Evolutionary conservation across 2,888 invertebrate species (phyloP), one percentile per base, ranked within the genome.

Genomic region (Syrphus vitripennis): DNA sequence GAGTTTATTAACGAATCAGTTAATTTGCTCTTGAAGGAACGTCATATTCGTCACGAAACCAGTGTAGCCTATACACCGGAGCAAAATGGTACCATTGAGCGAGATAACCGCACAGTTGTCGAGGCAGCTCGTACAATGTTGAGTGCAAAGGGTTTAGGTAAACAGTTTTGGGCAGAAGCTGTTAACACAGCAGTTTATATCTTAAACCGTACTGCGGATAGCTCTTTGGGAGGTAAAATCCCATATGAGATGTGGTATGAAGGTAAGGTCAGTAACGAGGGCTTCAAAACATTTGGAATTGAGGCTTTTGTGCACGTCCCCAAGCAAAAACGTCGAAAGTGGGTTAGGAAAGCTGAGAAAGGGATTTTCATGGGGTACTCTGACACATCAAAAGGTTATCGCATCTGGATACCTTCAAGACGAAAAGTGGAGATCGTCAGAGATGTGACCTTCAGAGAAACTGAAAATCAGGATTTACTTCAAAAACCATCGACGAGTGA

Each of bases 241-340:
- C 91, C 92, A 3, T 89, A 89, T 71, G 91, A 92, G 81, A n/a
- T 89, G 16, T 92, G 91, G 91, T 87, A 88, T 63, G 89, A n/a
- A n/a, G 10, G 40, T 5, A 69, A 50, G 40, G 19, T 37, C 21
- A 37, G 14, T 12, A 19, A 19, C 31, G 57, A 57, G 2, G 19
- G 12, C 10, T 57, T 57, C 4, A 57, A 34, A 57, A 29, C 29
- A 9, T 55, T 55, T n/a, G 55, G 55, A 29, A 29, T 55, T 55
- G 55, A 55, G 16, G 31, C 29, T 6, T 57, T 34, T 42, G 89
- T 88, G 10, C 90, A 91, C 55, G 82, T 91, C 50, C 90, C 91
- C 1, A 90, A 91, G 71, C 86, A 90, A 77, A 89, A 87, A 70
- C 74, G 89, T 34, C 34, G 21, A 42, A 91, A 90, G 83, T 89